A percentile compares a stretch with the other conserved stretches of the same genome.
phyloP scores from a whole-genome alignment of 2,113 vertebrate species.

The Psittacus erithacus region DNA sequence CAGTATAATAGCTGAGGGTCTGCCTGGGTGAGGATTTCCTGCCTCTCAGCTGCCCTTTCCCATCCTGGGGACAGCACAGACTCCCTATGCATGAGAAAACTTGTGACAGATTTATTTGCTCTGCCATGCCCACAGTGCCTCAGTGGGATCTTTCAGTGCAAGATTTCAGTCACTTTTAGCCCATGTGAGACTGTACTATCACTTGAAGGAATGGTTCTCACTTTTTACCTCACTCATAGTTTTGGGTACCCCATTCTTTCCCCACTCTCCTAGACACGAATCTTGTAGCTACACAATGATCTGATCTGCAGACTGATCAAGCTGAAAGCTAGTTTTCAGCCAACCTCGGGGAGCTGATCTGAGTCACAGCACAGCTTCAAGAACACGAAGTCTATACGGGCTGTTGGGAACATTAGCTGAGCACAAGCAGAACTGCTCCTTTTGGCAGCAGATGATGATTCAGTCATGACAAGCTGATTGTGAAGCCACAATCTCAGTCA shows the following conservation, averaged over 20 bases:
- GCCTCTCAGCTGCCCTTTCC: no score
- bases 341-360: background rate
- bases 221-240: background rate
- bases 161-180: background rate
- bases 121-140: background rate
- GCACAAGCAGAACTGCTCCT: background rate
- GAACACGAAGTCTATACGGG: background rate
- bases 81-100: background rate
- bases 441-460: background rate
- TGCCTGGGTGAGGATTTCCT: background rate
- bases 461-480: background rate
- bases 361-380: background rate
- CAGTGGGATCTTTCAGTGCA: background rate
- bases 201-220: background rate
- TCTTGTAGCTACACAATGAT: background rate
- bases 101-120: background rate
- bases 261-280: background rate
- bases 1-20: background rate
- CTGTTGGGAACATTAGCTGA: background rate
- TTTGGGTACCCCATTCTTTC: fast-evolving
- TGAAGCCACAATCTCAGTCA: background rate
- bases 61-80: background rate
- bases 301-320: background rate
- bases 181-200: no score
- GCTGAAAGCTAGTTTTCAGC: background rate